Percentiles rank a stretch among this genome's conserved stretches.
Conservation (phyloP, 2,888 invertebrate species). For the Eupithecia exiguata region DNA sequence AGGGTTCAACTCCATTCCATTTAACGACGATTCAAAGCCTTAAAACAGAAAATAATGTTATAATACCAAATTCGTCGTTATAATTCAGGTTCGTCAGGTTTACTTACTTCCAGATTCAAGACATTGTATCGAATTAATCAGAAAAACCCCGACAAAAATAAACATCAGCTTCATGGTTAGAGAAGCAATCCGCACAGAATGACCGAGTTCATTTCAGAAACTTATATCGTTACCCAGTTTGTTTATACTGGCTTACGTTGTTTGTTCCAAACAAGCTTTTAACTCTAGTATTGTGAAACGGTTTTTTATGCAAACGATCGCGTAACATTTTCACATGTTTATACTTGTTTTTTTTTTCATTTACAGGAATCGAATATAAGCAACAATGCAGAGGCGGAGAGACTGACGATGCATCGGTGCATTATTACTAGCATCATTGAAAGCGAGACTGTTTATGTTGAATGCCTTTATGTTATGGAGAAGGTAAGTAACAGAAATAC, state of each 20-base stretch:
- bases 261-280: slow-evolving; percentile 40
- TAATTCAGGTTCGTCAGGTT: background rate
- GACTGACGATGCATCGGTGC: slow-evolving; percentile 93
- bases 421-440: slow-evolving; percentile 95
- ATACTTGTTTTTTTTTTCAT: slow-evolving; percentile 23
- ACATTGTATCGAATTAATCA: slow-evolving; percentile 52
- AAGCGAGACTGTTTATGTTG: slow-evolving; percentile 95
- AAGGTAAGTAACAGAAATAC: slow-evolving; percentile 84
- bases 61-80: background rate
- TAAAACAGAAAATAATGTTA: slow-evolving; percentile 9
- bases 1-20: slow-evolving; percentile 65
- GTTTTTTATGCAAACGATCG: slow-evolving; percentile 25
- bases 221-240: slow-evolving; percentile 36
- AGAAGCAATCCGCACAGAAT: slow-evolving; percentile 36
- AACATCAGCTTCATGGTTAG: slow-evolving; percentile 37
- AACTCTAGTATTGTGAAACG: slow-evolving; percentile 34
- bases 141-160: slow-evolving; percentile 33
- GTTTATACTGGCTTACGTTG: slow-evolving; percentile 38
- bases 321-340: slow-evolving; percentile 15
- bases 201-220: slow-evolving; percentile 34
- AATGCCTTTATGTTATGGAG: slow-evolving; percentile 93
- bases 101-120: slow-evolving; percentile 68
- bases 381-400: slow-evolving; percentile 88
- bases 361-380: slow-evolving; percentile 71
- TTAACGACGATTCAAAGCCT: slow-evolving; percentile 45